Base-by-base conservation (phyloP, 2,113 vertebrate species). In the Orcinus orca region DNA sequence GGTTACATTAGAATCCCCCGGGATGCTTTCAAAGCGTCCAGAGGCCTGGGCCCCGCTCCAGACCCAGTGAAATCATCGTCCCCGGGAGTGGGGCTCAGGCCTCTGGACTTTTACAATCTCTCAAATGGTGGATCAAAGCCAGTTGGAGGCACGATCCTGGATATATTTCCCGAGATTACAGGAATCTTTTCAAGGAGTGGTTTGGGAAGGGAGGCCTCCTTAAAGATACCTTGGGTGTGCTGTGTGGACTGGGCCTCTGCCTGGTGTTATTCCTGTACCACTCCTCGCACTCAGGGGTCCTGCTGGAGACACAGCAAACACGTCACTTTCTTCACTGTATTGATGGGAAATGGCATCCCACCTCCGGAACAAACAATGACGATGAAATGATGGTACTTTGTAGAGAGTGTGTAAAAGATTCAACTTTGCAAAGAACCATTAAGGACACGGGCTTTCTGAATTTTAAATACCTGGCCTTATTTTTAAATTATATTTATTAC, bases 331-430 rank as follows among this genome's bases (percentile, higher is more conserved):
- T 36, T 62, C 17, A 25, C 8, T 2, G 2, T 4, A 18, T 14
- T 0, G 29, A 58, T 29, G 65, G 71, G 5, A 67, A 55, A 20
- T 60, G 1, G 5, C 33, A 5, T 1, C 55, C 73, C 12, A 13
- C 33, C 58, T 15, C 3, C 0, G 2, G 38, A 15, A 15, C 15
- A 17, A 44, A 60, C 4, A 36, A 0, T 3, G 29, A 47, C 0
- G 14, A 33, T 29, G 53, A 29, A 55, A 14, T 5, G 38, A 29
- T 6, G 50, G 21, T 1, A 11, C n/a, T 68, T 47, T 53, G 18
- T 36, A 60, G n/a, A 73, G n/a, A 18, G 6, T 55, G 5, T 0
- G 1, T 62, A 15, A 10, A 0, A 20, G 47, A 31, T 10, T 21
- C 4, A 25, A 6, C 5, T 33, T 14, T n/a, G 53, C 79, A 31